phyloP scores from a whole-genome alignment of 1,140 invertebrate species.

The Coenobita brevimanus region DNA sequence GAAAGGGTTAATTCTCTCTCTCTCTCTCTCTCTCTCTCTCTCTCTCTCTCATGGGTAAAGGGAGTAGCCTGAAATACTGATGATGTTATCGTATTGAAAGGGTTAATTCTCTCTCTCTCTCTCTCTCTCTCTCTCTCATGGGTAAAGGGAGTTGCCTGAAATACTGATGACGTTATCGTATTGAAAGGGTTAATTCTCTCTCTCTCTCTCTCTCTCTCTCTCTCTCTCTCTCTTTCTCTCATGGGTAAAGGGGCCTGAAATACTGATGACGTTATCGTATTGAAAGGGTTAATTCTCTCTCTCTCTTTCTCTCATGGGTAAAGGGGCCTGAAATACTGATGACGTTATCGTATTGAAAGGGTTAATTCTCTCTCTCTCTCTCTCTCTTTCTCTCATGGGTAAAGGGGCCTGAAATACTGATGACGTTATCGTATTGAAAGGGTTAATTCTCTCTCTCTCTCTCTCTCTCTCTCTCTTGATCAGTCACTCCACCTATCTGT shows the following conservation, averaged over 20 bases:
- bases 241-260: not conserved
- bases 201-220: not conserved
- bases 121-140: too few relatives aligned
- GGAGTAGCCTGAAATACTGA: too few relatives aligned
- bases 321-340: too few relatives aligned
- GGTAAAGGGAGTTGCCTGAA: too few relatives aligned
- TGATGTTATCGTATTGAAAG: not conserved
- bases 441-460: not conserved
- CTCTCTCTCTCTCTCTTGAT: not conserved
- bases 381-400: not conserved
- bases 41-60: not conserved
- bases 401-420: too few relatives aligned
- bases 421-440: too few relatives aligned
- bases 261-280: not conserved
- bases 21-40: conserved; percentile 11
- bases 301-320: not conserved
- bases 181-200: too few relatives aligned
- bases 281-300: not conserved
- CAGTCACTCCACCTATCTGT: too few relatives aligned
- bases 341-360: not conserved
- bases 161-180: too few relatives aligned
- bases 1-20: not conserved
- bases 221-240: not conserved
- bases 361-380: too few relatives aligned
- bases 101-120: not conserved